Evolutionary conservation across 2,888 invertebrate species (phyloP).

Genomic region (Coelogynopora nodosa): DNA sequence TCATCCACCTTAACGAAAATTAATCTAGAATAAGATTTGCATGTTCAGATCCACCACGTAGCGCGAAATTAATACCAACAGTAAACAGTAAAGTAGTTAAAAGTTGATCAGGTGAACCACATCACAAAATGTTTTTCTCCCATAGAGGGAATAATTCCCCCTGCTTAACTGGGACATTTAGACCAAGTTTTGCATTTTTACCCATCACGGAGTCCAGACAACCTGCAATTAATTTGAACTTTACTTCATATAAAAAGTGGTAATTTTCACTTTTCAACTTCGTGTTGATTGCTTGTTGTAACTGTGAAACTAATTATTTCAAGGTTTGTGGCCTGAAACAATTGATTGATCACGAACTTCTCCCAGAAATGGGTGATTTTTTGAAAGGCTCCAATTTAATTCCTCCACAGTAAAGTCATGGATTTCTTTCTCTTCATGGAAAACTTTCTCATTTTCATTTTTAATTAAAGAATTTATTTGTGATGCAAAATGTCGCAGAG

Average conservation of each 20-base stretch:
- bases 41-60: too few species aligned
- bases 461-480: background rate
- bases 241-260: background rate
- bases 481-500: background rate
- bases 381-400: background rate
- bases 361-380: background rate
- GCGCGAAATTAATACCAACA: too few species aligned
- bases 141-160: background rate
- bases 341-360: background rate
- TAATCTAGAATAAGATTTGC: too few species aligned
- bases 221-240: background rate
- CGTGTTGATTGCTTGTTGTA: background rate
- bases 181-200: background rate
- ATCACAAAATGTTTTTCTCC: too few species aligned
- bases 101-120: too few species aligned
- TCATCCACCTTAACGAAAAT: too few species aligned
- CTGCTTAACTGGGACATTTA: background rate
- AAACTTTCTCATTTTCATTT: background rate
- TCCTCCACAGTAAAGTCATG: background rate
- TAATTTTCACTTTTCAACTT: background rate
- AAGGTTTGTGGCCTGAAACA: background rate
- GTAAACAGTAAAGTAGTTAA: too few species aligned
- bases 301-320: background rate
- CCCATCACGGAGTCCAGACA: background rate
- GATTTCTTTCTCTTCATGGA: background rate